Percentiles rank a stretch among this genome's conserved stretches.
These are phyloP conservation scores for Amphipyra tragopoginis DNA, from an alignment of 2,888 invertebrate genomes.

Conservation along the genomic window DNA sequence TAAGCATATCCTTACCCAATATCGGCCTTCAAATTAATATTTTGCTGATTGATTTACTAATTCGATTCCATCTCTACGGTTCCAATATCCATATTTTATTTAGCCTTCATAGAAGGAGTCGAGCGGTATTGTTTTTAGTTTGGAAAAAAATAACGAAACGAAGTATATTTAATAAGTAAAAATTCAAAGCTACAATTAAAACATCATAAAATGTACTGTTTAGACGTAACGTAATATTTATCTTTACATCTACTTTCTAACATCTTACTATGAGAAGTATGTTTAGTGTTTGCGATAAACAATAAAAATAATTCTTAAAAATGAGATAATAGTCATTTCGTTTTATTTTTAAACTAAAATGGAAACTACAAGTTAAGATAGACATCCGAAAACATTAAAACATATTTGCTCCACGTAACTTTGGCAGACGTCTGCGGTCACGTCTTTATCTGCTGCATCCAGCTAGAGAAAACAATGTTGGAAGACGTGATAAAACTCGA, in stretches of 20 bases:
- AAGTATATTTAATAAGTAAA: neutral
- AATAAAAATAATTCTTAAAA: conserved; percentile 23
- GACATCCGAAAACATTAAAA: conserved; percentile 20
- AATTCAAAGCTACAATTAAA: conserved; percentile 2
- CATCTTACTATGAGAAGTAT: conserved; percentile 24
- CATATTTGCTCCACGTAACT: conserved; percentile 51
- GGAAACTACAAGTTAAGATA: conserved; percentile 17
- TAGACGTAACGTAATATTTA: conserved; percentile 30
- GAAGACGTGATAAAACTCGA: conserved; percentile 27
- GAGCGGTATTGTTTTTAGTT: conserved; percentile 17
- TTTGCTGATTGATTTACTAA: conserved; percentile 44
- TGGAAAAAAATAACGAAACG: neutral
- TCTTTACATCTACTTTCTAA: conserved; percentile 52
- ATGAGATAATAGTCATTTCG: conserved; percentile 23
- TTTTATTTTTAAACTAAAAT: conserved; percentile 27
- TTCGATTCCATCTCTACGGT: conserved; percentile 27
- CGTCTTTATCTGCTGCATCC: conserved; percentile 59
- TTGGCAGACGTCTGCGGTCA: conserved; percentile 60
- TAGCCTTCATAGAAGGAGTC: conserved; percentile 37
- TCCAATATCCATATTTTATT: conserved; percentile 33
- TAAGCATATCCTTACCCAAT: conserved; percentile 58
- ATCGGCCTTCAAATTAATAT: conserved; percentile 53
- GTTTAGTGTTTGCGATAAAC: conserved; percentile 33
- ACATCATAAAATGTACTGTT: conserved; percentile 8
- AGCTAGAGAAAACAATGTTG: conserved; percentile 59